These are phyloP conservation scores for Ptilorrhoa leucosticta DNA, from an alignment of 2,113 vertebrate species.

Conservation along the genomic window DNA sequence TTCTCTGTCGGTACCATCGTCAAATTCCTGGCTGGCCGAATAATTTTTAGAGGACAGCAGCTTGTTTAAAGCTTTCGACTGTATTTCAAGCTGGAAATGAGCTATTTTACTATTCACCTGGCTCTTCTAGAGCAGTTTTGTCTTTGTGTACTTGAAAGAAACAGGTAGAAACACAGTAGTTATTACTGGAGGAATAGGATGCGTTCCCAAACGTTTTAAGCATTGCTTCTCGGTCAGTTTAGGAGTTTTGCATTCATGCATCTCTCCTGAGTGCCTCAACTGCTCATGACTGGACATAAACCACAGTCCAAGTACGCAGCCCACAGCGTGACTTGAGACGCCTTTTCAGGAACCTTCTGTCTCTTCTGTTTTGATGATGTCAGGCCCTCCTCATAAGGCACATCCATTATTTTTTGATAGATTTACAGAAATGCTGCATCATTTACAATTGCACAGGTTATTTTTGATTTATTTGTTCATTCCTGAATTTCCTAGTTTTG, in stretches of 20 bases:
- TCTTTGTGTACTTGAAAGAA: neutral
- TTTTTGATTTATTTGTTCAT: neutral
- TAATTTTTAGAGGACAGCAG: neutral
- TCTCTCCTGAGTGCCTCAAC: neutral
- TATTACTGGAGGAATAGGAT: neutral
- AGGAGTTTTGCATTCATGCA: neutral
- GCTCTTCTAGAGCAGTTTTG: neutral
- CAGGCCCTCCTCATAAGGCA: neutral
- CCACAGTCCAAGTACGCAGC: neutral
- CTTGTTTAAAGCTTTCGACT: neutral
- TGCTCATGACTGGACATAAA: neutral
- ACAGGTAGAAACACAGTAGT: neutral
- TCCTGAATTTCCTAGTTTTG: neutral
- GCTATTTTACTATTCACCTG: neutral
- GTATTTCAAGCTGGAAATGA: neutral
- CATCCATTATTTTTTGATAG: neutral
- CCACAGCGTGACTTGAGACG: neutral
- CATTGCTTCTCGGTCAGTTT: neutral
- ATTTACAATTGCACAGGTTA: neutral
- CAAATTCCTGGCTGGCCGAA: conserved; percentile 57
- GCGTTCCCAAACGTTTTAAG: neutral
- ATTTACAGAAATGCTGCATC: neutral
- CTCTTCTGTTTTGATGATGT: neutral
- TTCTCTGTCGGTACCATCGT: conserved; percentile 69
- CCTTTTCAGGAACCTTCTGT: neutral